Percentiles rank a stretch among this genome's conserved stretches.
Evolutionary conservation across 2,797 vertebrate species (phyloP).

Genomic region (Numenius phaeopus): DNA sequence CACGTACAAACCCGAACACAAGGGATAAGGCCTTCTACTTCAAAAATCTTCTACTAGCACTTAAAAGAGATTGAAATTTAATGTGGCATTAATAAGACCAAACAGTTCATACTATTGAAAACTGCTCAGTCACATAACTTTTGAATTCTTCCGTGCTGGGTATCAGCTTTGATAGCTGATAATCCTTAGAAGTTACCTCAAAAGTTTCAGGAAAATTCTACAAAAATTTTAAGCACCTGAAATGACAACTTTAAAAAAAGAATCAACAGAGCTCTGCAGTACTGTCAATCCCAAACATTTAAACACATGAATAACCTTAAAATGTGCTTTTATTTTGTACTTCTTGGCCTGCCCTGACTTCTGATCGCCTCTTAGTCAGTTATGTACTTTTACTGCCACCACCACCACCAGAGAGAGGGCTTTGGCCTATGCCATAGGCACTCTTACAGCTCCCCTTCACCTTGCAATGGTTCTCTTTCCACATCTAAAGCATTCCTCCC

Average conservation of each 20-base stretch:
- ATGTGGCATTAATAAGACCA: not conserved
- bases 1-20: not conserved
- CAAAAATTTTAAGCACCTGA: not conserved
- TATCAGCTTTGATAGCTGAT: not conserved
- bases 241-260: not conserved
- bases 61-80: not conserved
- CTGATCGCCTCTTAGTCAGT: not conserved
- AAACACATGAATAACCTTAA: not conserved
- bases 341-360: not conserved
- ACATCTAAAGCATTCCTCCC: not conserved
- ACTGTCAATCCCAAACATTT: not conserved
- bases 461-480: not conserved
- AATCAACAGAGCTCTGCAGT: not conserved
- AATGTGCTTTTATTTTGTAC: not conserved
- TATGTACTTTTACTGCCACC: not conserved
- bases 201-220: not conserved
- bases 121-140: not conserved
- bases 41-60: not conserved
- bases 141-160: not conserved
- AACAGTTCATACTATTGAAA: not conserved
- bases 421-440: not conserved
- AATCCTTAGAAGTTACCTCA: not conserved
- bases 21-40: not conserved
- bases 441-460: not conserved
- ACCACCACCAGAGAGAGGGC: rapidly evolving